Evolutionary conservation across 2,797 vertebrate genomes (phyloP).

Genomic region (Anabas testudineus): DNA sequence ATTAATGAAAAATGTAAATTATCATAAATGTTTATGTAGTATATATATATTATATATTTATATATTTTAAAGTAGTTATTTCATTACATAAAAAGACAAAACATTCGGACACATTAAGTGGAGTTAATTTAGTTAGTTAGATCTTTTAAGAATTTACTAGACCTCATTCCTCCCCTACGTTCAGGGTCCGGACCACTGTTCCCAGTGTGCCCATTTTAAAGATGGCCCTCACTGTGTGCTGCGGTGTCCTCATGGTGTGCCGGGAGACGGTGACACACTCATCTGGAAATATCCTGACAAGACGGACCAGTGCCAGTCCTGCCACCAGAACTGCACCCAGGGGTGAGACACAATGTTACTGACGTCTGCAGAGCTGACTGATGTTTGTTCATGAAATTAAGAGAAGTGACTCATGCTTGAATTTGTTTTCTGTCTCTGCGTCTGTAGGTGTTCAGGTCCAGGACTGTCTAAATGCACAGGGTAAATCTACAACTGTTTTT

Average conservation of each 20-base stretch:
- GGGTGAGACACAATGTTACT: constrained; percentile 82
- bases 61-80: no score
- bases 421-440: constrained; percentile 3
- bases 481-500: constrained; percentile 73
- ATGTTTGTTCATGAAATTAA: no score
- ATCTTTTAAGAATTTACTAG: no score
- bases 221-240: constrained; percentile 90
- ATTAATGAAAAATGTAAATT: no score
- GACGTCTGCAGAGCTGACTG: background rate
- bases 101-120: background rate
- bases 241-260: constrained; percentile 85
- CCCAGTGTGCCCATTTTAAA: constrained; percentile 86
- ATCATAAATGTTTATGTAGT: no score
- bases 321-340: constrained; percentile 90
- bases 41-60: no score
- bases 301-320: constrained; percentile 83
- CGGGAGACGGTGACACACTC: constrained; percentile 82
- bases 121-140: no score
- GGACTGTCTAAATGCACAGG: constrained; percentile 85
- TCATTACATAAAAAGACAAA: background rate
- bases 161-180: background rate
- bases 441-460: constrained; percentile 88
- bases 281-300: constrained; percentile 90
- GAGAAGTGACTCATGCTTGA: background rate
- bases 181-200: constrained; percentile 89